Conservation (phyloP, 2,888 invertebrate genomes). For the Digitonthophagus gazella region DNA sequence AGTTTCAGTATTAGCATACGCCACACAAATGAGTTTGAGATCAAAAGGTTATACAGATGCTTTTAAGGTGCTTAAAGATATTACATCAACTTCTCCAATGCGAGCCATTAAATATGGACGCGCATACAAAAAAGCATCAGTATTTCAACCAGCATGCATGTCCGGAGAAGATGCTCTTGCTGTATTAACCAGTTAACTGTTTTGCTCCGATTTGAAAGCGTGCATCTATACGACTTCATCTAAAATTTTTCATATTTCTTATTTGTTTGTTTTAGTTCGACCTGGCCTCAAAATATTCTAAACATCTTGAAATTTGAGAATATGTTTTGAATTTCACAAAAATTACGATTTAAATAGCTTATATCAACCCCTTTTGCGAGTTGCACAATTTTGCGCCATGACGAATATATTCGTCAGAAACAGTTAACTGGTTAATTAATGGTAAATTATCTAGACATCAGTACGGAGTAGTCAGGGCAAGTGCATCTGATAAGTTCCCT, state of each 20-base stretch:
- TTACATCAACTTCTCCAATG: constrained; percentile 26
- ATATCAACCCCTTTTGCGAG: too few species aligned
- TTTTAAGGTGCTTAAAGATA: constrained; percentile 30
- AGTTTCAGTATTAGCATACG: constrained; percentile 27
- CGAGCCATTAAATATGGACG: constrained; percentile 21
- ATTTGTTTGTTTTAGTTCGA: too few species aligned
- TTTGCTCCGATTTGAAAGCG: too few species aligned
- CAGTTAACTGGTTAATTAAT: constrained; percentile 34
- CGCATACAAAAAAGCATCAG: neutral
- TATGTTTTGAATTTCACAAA: too few species aligned
- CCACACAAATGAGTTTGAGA: constrained; percentile 31
- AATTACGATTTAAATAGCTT: too few species aligned
- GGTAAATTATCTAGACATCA: constrained; percentile 36
- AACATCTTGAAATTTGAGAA: too few species aligned
- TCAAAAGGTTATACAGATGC: constrained; percentile 29
- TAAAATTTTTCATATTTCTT: too few species aligned
- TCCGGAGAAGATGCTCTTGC: neutral
- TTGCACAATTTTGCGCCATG: too few species aligned
- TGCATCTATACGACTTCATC: too few species aligned
- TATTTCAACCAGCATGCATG: neutral
- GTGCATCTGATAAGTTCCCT: constrained; percentile 36
- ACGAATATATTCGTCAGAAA: too few species aligned
- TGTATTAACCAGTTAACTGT: too few species aligned
- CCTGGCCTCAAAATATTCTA: too few species aligned
- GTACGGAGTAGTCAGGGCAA: constrained; percentile 35